Base-by-base conservation (phyloP, 2,113 vertebrate genomes). In the Tachuris rubrigastra region DNA sequence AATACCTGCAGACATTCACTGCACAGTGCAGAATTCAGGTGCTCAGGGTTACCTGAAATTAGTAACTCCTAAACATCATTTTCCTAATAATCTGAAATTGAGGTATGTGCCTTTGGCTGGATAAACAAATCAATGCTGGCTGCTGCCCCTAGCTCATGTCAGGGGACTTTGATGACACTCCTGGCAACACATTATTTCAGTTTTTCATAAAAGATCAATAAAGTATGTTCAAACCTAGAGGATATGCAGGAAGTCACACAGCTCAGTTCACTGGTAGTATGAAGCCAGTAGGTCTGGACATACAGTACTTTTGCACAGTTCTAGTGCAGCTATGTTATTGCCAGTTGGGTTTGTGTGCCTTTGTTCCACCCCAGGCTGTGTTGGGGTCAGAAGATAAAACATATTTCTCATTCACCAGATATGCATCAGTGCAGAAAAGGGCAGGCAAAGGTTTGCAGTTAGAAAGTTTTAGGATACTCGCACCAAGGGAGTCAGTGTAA, bases 221-320 rank as follows among this genome's bases (percentile, higher is more conserved):
- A 87, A 98, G 92, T 60, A 96, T 90, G 4, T 69, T 97, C 66
- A 98, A 96, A 91, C 96, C 97, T 42, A 98, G 97, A 46, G 17
- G 66, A 21, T 93, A 97, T 23, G 56, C 96, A 50, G 98, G 97
- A 79, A 98, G 96, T 52, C 96, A 95, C 73, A 95, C 98, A 65
- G 97, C 98, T 67, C 95, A 97, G 22, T 82, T 96, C 58, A 92
- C 97, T 53, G 92, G 85, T n/a, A 95, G n/a, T 42, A 98, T 97
- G 65, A 98, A 97, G 68, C 11, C 97, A 88, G 98, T 96, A 46
- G 97, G 96, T 74, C 21, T 98, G 98, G 96, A 93, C 95, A 94
- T 92, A 9, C 0, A 5, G 25, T 2, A 67, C 33, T 31, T 56
- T 1, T 22, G 18, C 46, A 31, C 27, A 37, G n/a, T 25, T 39